Percentiles rank a stretch among this genome's conserved stretches.
Conservation (phyloP, 2,888 invertebrate species). For the Enchytraeus crypticus region DNA sequence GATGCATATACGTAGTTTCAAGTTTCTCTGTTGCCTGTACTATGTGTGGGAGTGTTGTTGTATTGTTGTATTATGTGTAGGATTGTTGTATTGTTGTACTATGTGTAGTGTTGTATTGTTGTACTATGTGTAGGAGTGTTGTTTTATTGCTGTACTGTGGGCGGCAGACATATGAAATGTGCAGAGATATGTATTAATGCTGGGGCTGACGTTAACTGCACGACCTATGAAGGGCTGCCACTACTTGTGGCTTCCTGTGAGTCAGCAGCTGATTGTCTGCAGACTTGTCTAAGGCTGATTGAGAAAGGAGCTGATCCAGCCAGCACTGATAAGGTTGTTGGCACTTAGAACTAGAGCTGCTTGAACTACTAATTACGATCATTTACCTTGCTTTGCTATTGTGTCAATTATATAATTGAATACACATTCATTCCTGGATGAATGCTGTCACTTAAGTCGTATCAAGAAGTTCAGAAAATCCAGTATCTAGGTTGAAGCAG, state of each 20-base stretch:
- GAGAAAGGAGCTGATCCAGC: slow-evolving; percentile 44
- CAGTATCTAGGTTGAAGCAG: too few species aligned
- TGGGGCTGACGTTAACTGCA: slow-evolving; percentile 45
- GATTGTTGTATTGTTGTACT: background rate
- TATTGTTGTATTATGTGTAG: background rate
- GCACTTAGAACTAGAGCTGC: background rate
- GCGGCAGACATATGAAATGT: slow-evolving; percentile 44
- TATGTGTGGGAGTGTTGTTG: too few species aligned
- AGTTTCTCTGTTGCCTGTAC: too few species aligned
- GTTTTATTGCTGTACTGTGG: slow-evolving; percentile 44
- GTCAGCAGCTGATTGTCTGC: slow-evolving; percentile 43
- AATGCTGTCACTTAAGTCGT: too few species aligned
- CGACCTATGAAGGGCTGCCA: slow-evolving; percentile 42
- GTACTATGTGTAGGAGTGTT: slow-evolving; percentile 35
- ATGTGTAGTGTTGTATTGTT: too few species aligned
- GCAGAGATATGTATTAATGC: slow-evolving; percentile 39
- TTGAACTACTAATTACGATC: background rate
- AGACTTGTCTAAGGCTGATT: slow-evolving; percentile 41
- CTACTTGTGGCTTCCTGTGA: slow-evolving; percentile 44
- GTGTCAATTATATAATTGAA: too few species aligned
- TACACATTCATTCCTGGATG: too few species aligned
- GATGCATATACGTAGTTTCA: too few species aligned
- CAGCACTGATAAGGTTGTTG: slow-evolving; percentile 37
- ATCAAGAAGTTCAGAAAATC: too few species aligned
- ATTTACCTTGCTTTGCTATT: too few species aligned